phyloP scores from a whole-genome alignment of 2,797 vertebrate genomes.

The Harpagifer antarcticus region DNA sequence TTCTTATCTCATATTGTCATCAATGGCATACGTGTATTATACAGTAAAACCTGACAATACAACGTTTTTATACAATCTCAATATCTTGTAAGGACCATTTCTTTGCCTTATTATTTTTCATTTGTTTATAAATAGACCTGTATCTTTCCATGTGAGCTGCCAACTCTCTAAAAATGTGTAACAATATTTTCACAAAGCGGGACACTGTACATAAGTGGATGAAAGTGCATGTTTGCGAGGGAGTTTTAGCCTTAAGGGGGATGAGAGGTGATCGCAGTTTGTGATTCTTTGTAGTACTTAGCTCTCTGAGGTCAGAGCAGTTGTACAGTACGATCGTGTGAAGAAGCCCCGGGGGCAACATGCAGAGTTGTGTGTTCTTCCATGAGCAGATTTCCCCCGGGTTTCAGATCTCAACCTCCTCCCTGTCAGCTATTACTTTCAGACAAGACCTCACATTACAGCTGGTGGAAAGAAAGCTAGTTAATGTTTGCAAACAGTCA shows the following conservation, averaged over 20 bases:
- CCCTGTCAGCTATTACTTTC: slow-evolving; percentile 36
- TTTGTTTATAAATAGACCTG: slow-evolving; percentile 4
- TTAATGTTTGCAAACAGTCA: slow-evolving; percentile 55
- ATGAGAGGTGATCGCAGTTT: slow-evolving; percentile 52
- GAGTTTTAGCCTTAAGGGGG: slow-evolving; percentile 55
- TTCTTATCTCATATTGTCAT: neutral
- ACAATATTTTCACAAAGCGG: slow-evolving; percentile 35
- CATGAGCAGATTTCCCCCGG: slow-evolving; percentile 30
- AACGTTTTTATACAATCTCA: neutral
- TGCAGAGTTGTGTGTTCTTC: slow-evolving; percentile 43
- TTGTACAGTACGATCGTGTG: slow-evolving; percentile 47
- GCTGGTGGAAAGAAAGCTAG: slow-evolving; percentile 21
- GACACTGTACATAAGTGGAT: slow-evolving; percentile 50
- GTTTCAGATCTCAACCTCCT: slow-evolving; percentile 28
- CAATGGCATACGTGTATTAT: neutral
- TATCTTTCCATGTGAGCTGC: slow-evolving; percentile 19
- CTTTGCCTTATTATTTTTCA: neutral
- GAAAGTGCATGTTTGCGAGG: slow-evolving; percentile 63
- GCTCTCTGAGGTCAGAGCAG: slow-evolving; percentile 41
- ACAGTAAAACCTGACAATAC: neutral
- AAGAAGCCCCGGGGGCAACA: slow-evolving; percentile 39
- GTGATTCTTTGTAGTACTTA: slow-evolving; percentile 44
- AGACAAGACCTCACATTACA: slow-evolving; percentile 37
- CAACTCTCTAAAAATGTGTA: slow-evolving; percentile 31
- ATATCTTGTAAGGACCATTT: neutral